Evolutionary conservation across 2,888 invertebrate species (phyloP), one percentile per base, ranked within the genome.

Genomic region (Odontocerum albicorne): DNA sequence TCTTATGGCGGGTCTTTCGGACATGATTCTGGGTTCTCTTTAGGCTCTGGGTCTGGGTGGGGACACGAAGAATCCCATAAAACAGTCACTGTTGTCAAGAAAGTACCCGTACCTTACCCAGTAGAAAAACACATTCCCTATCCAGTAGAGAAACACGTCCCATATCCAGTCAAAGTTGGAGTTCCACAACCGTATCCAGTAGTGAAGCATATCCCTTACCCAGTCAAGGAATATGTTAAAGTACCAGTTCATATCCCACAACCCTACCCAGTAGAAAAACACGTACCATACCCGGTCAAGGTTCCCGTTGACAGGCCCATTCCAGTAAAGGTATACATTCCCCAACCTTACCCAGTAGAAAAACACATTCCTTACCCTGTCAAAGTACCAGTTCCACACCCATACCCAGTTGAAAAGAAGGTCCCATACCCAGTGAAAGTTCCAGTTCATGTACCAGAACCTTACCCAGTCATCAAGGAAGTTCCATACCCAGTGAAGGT

Each of bases 51-150:
- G 45, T 66, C 62, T 46, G 71, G 67, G 65, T 15, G 64, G 32
- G 74, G 73, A 33, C 68, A 69, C 40, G 78, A 80, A 51, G 81
- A 85, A 63, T 70, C 78, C 15, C 81, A 85, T 65, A 87, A 87
- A 66, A 84, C 84, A 39, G 69, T 87, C 61, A 88, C 89, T 8
- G 82, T 91, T 20, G 82, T 88, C 62, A 88, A 88, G 73, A 87
- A 84, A 62, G 82, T 88, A 43, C 82, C 86, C 22, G 82, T 82
- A 38, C 86, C 86, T 38, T 86, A 87, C 68, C 88, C 85, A 49
- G 89, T 90, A 52, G 86, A 87, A 65, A 86, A 83, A 63, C 84
- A 81, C 64, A 79, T 87, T 50, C 86, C 85, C 43, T 79, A 80
- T 64, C 87, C 88, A 1, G 86, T 85, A 8, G 82, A 83, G 63